Evolutionary conservation across 2,113 vertebrate genomes (phyloP).

Genomic region (Meles meles): DNA sequence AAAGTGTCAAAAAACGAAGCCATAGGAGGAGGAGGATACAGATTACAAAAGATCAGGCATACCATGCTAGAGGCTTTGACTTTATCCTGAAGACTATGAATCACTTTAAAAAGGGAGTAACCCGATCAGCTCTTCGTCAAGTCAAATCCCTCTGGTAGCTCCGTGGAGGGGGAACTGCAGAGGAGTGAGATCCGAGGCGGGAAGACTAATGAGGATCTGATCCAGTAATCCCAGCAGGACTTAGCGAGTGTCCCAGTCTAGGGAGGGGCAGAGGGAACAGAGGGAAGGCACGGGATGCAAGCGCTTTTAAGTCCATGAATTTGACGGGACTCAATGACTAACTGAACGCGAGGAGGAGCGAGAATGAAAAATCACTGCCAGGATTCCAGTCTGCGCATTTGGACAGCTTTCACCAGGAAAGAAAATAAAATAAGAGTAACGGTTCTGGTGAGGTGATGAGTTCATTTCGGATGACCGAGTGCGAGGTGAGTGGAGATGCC

Average conservation of each 20-base stretch:
- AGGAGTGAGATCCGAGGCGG: not conserved
- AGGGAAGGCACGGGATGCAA: not conserved
- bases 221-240: not conserved
- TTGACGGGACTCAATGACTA: not conserved
- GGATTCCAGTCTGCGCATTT: not conserved
- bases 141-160: not conserved
- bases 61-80: not conserved
- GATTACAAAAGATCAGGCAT: not conserved
- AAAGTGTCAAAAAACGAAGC: not conserved
- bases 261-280: not conserved
- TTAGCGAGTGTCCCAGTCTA: too few relatives aligned
- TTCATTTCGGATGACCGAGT: not conserved
- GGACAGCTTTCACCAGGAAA: not conserved
- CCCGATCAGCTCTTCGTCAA: not conserved
- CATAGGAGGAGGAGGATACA: not conserved
- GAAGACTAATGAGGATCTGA: not conserved
- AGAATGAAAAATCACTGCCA: not conserved
- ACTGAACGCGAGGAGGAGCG: not conserved
- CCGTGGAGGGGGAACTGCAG: not conserved
- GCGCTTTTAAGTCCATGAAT: not conserved
- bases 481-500: not conserved
- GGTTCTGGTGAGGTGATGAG: not conserved
- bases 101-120: not conserved
- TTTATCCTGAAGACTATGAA: not conserved
- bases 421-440: not conserved